Evolutionary conservation across 2,888 invertebrate genomes (phyloP).

Genomic region (Tetramorium bicarinatum): DNA sequence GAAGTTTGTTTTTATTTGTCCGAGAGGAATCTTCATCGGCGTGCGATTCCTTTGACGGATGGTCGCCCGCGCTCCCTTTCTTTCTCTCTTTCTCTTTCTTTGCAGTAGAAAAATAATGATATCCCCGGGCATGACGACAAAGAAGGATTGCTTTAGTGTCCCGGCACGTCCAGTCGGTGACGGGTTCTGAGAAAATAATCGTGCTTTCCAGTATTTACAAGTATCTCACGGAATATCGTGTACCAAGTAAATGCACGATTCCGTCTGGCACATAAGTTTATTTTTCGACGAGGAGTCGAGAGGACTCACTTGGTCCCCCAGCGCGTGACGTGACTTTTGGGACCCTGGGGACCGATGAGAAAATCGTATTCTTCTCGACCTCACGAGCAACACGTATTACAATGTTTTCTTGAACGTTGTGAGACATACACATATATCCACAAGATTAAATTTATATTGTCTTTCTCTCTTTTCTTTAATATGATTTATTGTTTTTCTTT

Average conservation of each 20-base stretch:
- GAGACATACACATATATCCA: neutral
- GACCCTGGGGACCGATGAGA: neutral
- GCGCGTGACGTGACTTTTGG: constrained; percentile 35
- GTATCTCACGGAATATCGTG: constrained; percentile 68
- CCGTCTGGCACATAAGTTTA: constrained; percentile 63
- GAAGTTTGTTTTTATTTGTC: constrained; percentile 80
- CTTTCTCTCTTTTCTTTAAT: neutral
- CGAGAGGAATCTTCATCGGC: constrained; percentile 66
- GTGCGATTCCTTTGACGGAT: constrained; percentile 75
- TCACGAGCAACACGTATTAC: neutral
- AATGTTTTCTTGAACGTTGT: neutral
- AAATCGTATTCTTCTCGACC: neutral
- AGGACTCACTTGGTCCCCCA: constrained; percentile 18
- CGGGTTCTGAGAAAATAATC: constrained; percentile 79
- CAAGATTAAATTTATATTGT: constrained; percentile 3
- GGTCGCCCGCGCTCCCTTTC: constrained; percentile 54
- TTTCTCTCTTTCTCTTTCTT: neutral
- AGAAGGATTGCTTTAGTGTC: constrained; percentile 69
- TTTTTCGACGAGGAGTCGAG: constrained; percentile 69
- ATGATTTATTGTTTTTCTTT: neutral
- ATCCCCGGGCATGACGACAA: constrained; percentile 59
- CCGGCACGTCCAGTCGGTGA: constrained; percentile 74
- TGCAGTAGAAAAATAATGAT: constrained; percentile 76
- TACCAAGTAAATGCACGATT: constrained; percentile 70
- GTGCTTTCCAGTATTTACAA: constrained; percentile 79